A percentile compares a stretch with the other conserved stretches of the same genome.
These are phyloP conservation scores for Junonia oenone DNA, from an alignment of 2,888 invertebrate genomes.

Conservation along the genomic window DNA sequence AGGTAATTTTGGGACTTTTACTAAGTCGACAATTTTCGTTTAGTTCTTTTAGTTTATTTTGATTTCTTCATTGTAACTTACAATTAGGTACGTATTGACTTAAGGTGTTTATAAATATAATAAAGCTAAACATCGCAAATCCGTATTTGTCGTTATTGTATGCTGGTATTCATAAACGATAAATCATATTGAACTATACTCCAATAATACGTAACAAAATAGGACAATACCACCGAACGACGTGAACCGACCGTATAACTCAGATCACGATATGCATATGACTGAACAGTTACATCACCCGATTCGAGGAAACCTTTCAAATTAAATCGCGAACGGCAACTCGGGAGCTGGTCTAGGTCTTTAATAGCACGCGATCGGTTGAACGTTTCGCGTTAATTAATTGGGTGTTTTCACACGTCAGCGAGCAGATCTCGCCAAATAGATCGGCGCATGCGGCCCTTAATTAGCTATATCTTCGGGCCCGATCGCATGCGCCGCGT, in stretches of 20 bases:
- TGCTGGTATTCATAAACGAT: neutral
- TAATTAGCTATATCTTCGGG: conserved; percentile 74
- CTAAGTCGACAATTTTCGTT: neutral
- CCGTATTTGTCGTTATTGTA: neutral
- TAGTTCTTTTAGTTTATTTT: too few species aligned
- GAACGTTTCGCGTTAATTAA: conserved; percentile 73
- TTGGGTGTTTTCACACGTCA: conserved; percentile 80
- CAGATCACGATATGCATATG: conserved; percentile 28
- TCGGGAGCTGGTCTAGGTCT: conserved; percentile 46
- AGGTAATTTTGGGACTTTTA: neutral
- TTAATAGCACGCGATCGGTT: conserved; percentile 56
- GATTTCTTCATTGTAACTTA: too few species aligned
- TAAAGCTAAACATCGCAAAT: neutral
- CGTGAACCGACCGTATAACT: conserved; percentile 16
- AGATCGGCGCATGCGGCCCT: conserved; percentile 73
- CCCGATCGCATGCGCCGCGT: conserved; percentile 66
- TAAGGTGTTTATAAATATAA: neutral
- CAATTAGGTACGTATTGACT: too few species aligned
- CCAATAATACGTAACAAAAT: conserved; percentile 7
- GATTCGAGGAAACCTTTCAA: conserved; percentile 42
- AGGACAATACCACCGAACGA: conserved; percentile 2
- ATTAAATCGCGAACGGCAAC: conserved; percentile 50
- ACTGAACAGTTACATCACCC: conserved; percentile 29
- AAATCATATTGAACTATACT: neutral
- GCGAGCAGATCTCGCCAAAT: conserved; percentile 75